These are phyloP conservation scores for Monochamus alternatus DNA, from an alignment of 2,888 invertebrate species.

Conservation along the genomic window DNA sequence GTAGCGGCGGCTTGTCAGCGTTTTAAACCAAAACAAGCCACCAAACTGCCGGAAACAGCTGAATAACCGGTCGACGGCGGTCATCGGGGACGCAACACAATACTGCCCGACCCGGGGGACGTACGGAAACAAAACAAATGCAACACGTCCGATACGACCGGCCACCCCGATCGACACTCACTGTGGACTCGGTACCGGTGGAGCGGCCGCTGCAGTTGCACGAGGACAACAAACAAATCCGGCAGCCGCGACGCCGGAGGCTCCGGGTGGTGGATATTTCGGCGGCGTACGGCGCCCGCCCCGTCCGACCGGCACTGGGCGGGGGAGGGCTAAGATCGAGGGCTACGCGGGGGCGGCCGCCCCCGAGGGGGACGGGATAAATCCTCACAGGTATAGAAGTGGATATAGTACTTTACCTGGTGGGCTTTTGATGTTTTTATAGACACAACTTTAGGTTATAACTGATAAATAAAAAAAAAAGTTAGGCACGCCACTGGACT, in stretches of 20 bases:
- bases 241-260: slow-evolving; percentile 13
- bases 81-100: background rate
- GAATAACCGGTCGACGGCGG: too few species aligned
- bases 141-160: slow-evolving; percentile 40
- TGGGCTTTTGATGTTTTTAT: too few species aligned
- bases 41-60: too few species aligned
- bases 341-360: background rate
- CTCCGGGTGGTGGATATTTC: slow-evolving; percentile 32
- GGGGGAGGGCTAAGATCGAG: background rate
- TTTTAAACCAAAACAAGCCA: too few species aligned
- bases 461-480: too few species aligned
- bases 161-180: background rate
- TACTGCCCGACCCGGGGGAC: background rate
- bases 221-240: slow-evolving; percentile 40
- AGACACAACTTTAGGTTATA: too few species aligned
- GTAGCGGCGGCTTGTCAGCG: too few species aligned
- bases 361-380: too few species aligned
- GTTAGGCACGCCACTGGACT: too few species aligned
- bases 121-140: slow-evolving; percentile 36
- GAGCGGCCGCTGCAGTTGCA: slow-evolving; percentile 43
- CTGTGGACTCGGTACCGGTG: slow-evolving; percentile 7
- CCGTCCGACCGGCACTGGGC: slow-evolving; percentile 14
- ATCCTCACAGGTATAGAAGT: too few species aligned
- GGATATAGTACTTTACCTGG: too few species aligned
- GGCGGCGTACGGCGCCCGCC: slow-evolving; percentile 34